Base-by-base conservation (phyloP, 2,888 invertebrate genomes). In the Hoplodrina ambigua region DNA sequence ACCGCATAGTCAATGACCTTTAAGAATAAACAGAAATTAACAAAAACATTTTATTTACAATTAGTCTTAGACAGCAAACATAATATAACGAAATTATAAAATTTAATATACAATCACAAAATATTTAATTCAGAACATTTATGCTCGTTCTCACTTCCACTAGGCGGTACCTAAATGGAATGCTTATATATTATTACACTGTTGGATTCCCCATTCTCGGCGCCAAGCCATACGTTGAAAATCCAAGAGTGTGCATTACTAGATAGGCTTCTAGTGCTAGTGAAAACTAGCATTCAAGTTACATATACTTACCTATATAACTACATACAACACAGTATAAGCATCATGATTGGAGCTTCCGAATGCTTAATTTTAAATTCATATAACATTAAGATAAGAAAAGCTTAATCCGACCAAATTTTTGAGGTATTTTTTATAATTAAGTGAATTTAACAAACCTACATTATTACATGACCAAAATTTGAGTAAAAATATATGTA, bases 51-150 rank as follows among this genome's bases (percentile, higher is more conserved):
- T n/a, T 71, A 72, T 72, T 71, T 50, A 75, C 66, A 75, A 37
- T 65, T 80, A 82, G 54, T 46, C 67, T 72, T 75, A 82, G 44
- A 82, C 64, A 82, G n/a, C 30, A 52, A 82, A 84, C 59, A 76
- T 72, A 75, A 62, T 60, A 68, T 60, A 82, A 69, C 72, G 61
- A 70, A 58, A 59, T 50, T 66, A 64, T 74, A 74, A 60, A 79
- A 60, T 71, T 53, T 37, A 69, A 64, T 64, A 81, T 53, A 82
- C 61, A 71, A 72, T 72, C 72, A 82, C 69, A 75, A 78, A 78
- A 70, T 66, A 78, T 71, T 60, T 57, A 72, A 74, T 75, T 62
- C 59, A 58, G 49, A 44, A 44, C 4, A 11, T 44, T 44, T 44
- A 15, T 13, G 44, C 15, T 15, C 13, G 15, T 44, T 44, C 2